phyloP scores from a whole-genome alignment of 2,888 invertebrate species.

The Orthosia cruda region DNA sequence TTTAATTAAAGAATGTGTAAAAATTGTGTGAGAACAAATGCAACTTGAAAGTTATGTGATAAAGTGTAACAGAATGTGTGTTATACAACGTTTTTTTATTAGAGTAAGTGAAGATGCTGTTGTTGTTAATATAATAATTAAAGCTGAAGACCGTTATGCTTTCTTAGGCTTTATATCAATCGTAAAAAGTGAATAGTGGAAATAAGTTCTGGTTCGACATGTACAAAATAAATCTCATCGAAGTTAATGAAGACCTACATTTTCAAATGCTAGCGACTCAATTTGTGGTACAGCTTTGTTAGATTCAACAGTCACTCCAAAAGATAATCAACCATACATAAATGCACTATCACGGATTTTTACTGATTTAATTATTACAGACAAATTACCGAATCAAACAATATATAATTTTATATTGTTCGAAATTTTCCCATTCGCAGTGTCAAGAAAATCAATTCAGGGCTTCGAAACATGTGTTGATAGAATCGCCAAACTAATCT shows the following conservation, averaged over 20 bases:
- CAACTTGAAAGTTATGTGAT: slow-evolving; percentile 1
- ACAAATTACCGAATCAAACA: slow-evolving; percentile 16
- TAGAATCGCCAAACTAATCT: slow-evolving; percentile 82
- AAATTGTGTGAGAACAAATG: slow-evolving; percentile 17
- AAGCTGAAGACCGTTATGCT: slow-evolving; percentile 9
- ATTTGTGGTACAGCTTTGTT: slow-evolving; percentile 26
- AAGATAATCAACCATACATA: slow-evolving; percentile 26
- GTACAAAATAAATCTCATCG: slow-evolving; percentile 19
- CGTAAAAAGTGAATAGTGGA: slow-evolving; percentile 5
- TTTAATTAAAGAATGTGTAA: slow-evolving; percentile 24
- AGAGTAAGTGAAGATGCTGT: not conserved
- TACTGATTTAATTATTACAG: slow-evolving; percentile 48
- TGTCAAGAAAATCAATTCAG: slow-evolving; percentile 46
- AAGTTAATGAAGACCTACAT: slow-evolving; percentile 38
- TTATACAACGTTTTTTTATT: slow-evolving; percentile 9
- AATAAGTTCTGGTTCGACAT: slow-evolving; percentile 16
- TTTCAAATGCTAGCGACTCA: slow-evolving; percentile 14
- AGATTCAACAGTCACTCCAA: slow-evolving; percentile 30
- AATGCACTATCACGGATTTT: slow-evolving; percentile 10
- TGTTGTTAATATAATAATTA: not conserved
- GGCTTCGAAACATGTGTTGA: slow-evolving; percentile 77
- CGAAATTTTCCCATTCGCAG: slow-evolving; percentile 29
- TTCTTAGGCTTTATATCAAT: slow-evolving; percentile 20
- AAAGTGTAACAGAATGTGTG: slow-evolving; percentile 4
- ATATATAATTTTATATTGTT: slow-evolving; percentile 12